Evolutionary conservation across 2,888 invertebrate genomes (phyloP).

Genomic region (Physocephala rufipes): DNA sequence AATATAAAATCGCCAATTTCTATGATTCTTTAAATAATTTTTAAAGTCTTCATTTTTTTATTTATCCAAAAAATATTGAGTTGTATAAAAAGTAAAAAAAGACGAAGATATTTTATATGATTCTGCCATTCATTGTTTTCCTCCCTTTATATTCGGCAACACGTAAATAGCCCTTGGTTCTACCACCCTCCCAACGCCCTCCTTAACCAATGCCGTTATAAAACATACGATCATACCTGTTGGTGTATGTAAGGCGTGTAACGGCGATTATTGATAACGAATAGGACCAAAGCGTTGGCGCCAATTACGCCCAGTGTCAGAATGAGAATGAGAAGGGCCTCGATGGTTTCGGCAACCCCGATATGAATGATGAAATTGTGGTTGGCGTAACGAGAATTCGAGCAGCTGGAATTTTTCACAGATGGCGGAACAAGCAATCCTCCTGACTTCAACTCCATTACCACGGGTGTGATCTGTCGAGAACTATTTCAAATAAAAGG

Average conservation of each 20-base stretch:
- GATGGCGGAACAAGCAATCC: constrained; percentile 82
- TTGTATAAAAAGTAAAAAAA: too few relatives aligned
- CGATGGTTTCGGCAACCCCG: constrained; percentile 77
- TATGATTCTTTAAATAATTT: too few relatives aligned
- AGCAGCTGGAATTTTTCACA: constrained; percentile 84
- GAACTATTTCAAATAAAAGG: constrained; percentile 38
- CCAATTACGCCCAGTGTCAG: constrained; percentile 82
- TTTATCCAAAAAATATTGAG: too few relatives aligned
- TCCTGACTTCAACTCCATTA: constrained; percentile 68
- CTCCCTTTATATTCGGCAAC: too few relatives aligned
- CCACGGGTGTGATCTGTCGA: constrained; percentile 53
- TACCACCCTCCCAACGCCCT: too few relatives aligned
- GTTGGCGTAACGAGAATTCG: constrained; percentile 73
- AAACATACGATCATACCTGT: constrained; percentile 72
- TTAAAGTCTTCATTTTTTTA: too few relatives aligned
- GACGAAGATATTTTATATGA: too few relatives aligned
- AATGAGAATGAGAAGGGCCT: constrained; percentile 79
- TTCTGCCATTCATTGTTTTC: too few relatives aligned
- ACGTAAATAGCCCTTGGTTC: too few relatives aligned
- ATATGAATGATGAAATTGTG: constrained; percentile 74
- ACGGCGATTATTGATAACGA: constrained; percentile 83
- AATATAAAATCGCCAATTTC: too few relatives aligned
- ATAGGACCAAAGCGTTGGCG: constrained; percentile 81
- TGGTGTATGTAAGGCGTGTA: constrained; percentile 88
- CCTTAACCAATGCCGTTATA: too few relatives aligned